Evolutionary conservation across 2,797 vertebrate species (phyloP).

Genomic region (Channallabes apus): DNA sequence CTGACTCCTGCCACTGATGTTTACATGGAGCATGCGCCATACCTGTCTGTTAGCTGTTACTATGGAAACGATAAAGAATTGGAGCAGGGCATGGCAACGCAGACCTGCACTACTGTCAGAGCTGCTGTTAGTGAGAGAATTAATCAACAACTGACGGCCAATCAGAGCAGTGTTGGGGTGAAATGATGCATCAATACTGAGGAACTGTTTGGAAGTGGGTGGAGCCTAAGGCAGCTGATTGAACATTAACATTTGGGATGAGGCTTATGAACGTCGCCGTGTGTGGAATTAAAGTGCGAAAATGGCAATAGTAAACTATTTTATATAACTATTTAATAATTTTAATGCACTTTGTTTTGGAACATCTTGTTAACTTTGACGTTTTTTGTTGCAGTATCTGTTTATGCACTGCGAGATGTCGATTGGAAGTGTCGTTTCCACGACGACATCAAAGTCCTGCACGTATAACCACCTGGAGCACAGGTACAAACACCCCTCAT

Average conservation of each 20-base stretch:
- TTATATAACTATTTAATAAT: too few species aligned
- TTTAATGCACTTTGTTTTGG: neutral
- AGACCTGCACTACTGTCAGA: neutral
- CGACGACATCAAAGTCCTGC: conserved; percentile 69
- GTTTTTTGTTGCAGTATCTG: conserved; percentile 57
- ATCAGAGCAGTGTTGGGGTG: neutral
- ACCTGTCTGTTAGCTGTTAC: neutral
- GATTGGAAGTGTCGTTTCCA: conserved; percentile 50
- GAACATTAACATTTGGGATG: neutral
- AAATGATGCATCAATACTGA: neutral
- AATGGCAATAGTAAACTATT: too few species aligned
- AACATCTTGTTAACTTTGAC: neutral
- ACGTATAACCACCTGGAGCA: conserved; percentile 61
- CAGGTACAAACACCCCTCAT: conserved; percentile 50
- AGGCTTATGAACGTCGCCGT: neutral
- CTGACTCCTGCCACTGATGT: neutral
- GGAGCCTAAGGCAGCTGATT: neutral
- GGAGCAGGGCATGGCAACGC: neutral
- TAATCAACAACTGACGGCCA: neutral
- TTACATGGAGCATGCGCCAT: neutral
- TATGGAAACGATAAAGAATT: neutral
- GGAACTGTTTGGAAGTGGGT: neutral
- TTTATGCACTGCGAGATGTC: conserved; percentile 75
- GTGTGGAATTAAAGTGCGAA: too few species aligned
- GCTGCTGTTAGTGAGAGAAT: neutral